Evolutionary conservation across 2,797 vertebrate genomes (phyloP).

Genomic region (Esox masquinongy): DNA sequence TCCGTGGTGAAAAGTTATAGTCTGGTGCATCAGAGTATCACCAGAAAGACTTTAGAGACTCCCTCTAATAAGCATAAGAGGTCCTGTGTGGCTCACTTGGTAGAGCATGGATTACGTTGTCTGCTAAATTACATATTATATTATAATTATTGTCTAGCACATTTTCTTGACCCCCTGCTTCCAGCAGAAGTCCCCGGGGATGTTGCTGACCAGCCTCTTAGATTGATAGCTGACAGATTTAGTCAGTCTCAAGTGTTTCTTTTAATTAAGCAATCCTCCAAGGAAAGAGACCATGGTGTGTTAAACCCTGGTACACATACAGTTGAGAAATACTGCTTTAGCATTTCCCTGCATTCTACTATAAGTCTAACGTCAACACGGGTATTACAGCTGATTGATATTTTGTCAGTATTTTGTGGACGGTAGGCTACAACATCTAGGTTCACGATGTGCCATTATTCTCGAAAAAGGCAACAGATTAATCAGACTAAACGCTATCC

Average conservation of each 20-base stretch:
- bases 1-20: background rate
- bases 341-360: background rate
- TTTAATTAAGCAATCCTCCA: background rate
- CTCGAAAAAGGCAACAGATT: conserved; percentile 35
- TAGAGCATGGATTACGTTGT: background rate
- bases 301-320: background rate
- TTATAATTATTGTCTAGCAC: background rate
- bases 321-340: background rate
- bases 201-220: background rate
- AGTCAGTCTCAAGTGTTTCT: background rate
- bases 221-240: conserved; percentile 1
- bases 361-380: background rate
- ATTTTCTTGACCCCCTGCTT: background rate
- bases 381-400: background rate
- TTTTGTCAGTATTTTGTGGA: background rate
- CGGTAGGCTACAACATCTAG: background rate
- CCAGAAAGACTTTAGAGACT: background rate
- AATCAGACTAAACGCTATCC: conserved; percentile 52
- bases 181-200: background rate
- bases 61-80: background rate
- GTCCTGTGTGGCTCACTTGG: background rate
- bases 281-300: background rate
- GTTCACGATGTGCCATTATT: conserved; percentile 6
- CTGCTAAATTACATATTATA: background rate
- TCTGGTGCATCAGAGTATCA: background rate